Base-by-base conservation (phyloP, 2,888 invertebrate species). In the Neuroscelio doddi region DNA sequence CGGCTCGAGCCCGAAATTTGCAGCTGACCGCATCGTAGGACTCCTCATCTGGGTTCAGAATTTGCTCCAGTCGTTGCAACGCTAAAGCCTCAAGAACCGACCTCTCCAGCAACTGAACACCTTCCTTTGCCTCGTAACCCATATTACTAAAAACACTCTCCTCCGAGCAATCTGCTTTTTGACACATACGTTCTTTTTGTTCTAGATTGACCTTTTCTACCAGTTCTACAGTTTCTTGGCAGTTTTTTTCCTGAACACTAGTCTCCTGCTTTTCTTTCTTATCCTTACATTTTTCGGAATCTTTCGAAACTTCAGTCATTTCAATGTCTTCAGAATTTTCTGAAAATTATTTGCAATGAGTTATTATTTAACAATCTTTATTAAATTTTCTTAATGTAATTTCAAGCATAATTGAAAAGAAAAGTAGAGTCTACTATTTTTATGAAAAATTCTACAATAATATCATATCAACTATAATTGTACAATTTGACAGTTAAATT, bases 1-100 rank as follows among this genome's bases (percentile, higher is more conserved):
- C 88, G 0, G 92, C 92, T 51, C 82, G 75, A 5, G 83, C 83
- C 52, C 72, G 74, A 30, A 61, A 70, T 29, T 74, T 69, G 21
- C 74, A 69, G 64, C 77, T 76, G 15, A 83, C 50, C 3, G 63
- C 45, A 16, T 74, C 58, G 55, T 82, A 84, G 63, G 71, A 74
- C 30, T 81, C 80, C 8, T 77, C 74, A 8, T 73, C 58, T 1
- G 84, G 82, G 76, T 84, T 79, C 50, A 83, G 71, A 69, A 84
- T 80, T 63, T 84, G 82, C 39, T 83, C 80, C 45, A 84, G 64
- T 70, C 83, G 76, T 64, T 84, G 84, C 50, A 79, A 70, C 0
- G 84, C 84, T 10, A 84, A 69, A 38, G 77, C 79, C 57, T 84
- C 84, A 8, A 84, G 63, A 3, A 83, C 83, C 9, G 84, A 82